phyloP scores from a whole-genome alignment of 2,797 vertebrate genomes.

The Tenualosa thibaudeaui region DNA sequence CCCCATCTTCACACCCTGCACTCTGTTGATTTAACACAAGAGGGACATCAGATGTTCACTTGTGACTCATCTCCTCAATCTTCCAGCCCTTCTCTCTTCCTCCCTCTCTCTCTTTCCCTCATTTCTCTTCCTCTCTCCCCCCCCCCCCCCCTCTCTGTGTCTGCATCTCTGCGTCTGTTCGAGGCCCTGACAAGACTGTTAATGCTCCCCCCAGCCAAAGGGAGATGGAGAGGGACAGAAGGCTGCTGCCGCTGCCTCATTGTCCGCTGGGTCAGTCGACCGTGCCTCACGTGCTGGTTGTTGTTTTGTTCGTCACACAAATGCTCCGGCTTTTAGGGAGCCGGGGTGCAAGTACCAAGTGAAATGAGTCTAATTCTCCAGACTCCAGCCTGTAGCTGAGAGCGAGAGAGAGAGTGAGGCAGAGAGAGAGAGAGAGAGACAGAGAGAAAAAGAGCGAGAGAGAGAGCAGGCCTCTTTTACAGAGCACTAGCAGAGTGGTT shows the following conservation, averaged over 20 bases:
- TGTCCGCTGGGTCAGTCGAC: constrained; percentile 40
- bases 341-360: constrained; percentile 9
- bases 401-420: neutral
- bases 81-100: constrained; percentile 24
- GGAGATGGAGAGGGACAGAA: constrained; percentile 32
- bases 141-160: neutral
- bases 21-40: constrained; percentile 33
- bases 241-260: constrained; percentile 26
- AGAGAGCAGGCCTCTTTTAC: constrained; percentile 22
- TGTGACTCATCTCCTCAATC: constrained; percentile 31
- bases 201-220: constrained; percentile 23
- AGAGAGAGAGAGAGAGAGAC: neutral
- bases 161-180: neutral
- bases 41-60: constrained; percentile 25
- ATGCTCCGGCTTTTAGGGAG: constrained; percentile 37
- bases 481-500: constrained; percentile 1
- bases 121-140: neutral
- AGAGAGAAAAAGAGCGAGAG: neutral
- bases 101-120: neutral
- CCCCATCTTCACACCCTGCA: constrained; percentile 41
- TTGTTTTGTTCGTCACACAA: constrained; percentile 43
- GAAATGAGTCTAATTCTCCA: constrained; percentile 38
- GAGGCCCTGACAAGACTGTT: constrained; percentile 33
- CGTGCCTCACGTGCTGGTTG: constrained; percentile 30
- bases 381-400: neutral